Evolutionary conservation across 2,797 vertebrate species (phyloP).

Genomic region (Sebastes nivosus): DNA sequence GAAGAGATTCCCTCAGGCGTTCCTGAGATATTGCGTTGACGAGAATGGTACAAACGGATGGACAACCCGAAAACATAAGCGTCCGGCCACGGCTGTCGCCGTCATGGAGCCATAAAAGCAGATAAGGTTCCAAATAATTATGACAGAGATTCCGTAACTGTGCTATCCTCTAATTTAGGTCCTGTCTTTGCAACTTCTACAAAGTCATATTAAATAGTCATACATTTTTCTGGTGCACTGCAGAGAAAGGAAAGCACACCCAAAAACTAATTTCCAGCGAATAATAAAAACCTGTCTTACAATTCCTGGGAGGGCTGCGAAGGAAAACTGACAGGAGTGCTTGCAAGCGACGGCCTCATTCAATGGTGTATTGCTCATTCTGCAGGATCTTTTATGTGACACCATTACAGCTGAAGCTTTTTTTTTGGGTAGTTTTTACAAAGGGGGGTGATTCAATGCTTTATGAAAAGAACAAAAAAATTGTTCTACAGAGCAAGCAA

Average conservation of each 20-base stretch:
- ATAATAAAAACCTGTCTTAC: slow-evolving; percentile 39
- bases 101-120: not conserved
- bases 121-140: not conserved
- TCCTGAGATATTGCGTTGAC: too few species aligned
- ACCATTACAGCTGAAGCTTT: slow-evolving; percentile 30
- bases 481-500: slow-evolving; percentile 42
- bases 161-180: slow-evolving; percentile 14
- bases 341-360: slow-evolving; percentile 29
- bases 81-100: too few species aligned
- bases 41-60: too few species aligned
- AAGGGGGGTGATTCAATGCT: slow-evolving; percentile 45
- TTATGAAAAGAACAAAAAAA: slow-evolving; percentile 52
- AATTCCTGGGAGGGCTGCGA: slow-evolving; percentile 55
- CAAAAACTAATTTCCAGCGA: slow-evolving; percentile 36
- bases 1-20: too few species aligned
- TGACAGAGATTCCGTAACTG: not conserved
- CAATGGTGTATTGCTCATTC: slow-evolving; percentile 40
- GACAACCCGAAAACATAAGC: too few species aligned
- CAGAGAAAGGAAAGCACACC: slow-evolving; percentile 18
- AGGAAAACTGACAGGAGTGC: slow-evolving; percentile 26
- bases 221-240: slow-evolving; percentile 20
- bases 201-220: slow-evolving; percentile 30
- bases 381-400: slow-evolving; percentile 51
- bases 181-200: slow-evolving; percentile 18
- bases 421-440: slow-evolving; percentile 5